Percentiles rank a stretch among this genome's conserved stretches.
These are phyloP conservation scores for Suncus etruscus DNA, from an alignment of 2,113 vertebrate species.

Conservation along the genomic window DNA sequence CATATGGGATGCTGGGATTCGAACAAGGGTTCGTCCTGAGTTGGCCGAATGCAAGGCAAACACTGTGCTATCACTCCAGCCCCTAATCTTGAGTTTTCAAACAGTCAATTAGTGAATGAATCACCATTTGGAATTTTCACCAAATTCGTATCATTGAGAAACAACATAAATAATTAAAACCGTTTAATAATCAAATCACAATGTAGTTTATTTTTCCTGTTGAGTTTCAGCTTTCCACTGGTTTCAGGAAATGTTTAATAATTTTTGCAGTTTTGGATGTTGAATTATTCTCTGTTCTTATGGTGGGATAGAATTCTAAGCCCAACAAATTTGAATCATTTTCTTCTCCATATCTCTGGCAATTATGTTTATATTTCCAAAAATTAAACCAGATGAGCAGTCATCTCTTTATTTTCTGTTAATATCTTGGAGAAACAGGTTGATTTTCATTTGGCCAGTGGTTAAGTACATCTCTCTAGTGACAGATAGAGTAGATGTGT, in stretches of 20 bases:
- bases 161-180: background rate
- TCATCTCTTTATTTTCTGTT: background rate
- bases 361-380: slow-evolving; percentile 8
- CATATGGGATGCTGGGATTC: no score
- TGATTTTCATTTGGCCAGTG: background rate
- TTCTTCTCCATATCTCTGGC: slow-evolving; percentile 20
- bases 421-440: background rate
- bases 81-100: background rate
- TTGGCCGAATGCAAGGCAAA: no score
- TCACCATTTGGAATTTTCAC: background rate
- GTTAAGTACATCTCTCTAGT: background rate
- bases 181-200: background rate
- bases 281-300: slow-evolving; percentile 15
- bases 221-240: background rate
- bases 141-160: background rate
- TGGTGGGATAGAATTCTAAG: background rate
- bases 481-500: no score
- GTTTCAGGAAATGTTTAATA: background rate
- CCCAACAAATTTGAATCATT: background rate
- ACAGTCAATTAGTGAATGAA: background rate
- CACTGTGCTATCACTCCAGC: no score
- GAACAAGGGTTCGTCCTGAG: no score
- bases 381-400: background rate
- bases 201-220: background rate
- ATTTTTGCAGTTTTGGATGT: background rate